Conservation (phyloP, 35 echinoderm and acorn worm genomes). For the Anneissia japonica region DNA sequence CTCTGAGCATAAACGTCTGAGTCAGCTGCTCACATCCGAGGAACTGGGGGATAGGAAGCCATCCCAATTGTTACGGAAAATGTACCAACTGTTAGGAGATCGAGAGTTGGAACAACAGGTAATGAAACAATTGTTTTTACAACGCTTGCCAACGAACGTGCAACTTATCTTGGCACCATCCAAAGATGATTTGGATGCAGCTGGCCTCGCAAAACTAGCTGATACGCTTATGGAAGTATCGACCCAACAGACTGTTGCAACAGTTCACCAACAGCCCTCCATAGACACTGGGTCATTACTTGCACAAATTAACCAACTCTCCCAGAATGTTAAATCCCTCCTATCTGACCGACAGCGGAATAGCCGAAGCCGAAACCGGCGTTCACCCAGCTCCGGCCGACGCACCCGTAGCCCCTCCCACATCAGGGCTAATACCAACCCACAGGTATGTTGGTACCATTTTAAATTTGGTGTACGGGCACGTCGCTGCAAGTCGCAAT, state of each 20-base stretch:
- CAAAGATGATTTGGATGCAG: not conserved
- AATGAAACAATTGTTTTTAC: not conserved
- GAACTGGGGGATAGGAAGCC: constrained; percentile 23
- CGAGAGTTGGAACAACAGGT: not conserved
- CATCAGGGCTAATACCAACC: too few species aligned
- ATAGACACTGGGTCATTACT: too few species aligned
- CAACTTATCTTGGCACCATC: constrained; percentile 12
- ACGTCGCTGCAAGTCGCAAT: not conserved
- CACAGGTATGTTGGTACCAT: not conserved
- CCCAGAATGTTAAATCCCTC: too few species aligned
- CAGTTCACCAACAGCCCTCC: too few species aligned
- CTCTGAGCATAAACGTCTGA: constrained; percentile 16
- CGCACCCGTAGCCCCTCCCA: too few species aligned
- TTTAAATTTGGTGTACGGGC: not conserved
- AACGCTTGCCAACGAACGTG: constrained; percentile 15
- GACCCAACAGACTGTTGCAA: too few species aligned
- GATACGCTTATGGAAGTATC: constrained; percentile 20
- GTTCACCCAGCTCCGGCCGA: too few species aligned
- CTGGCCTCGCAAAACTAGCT: not conserved
- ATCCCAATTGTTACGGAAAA: constrained; percentile 1
- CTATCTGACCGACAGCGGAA: too few species aligned
- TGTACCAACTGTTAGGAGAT: constrained; percentile 4
- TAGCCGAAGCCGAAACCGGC: too few species aligned
- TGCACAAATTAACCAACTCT: too few species aligned
- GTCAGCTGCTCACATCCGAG: constrained; percentile 15